phyloP scores from a whole-genome alignment of 1,140 invertebrate genomes.

The Nasonia giraulti region DNA sequence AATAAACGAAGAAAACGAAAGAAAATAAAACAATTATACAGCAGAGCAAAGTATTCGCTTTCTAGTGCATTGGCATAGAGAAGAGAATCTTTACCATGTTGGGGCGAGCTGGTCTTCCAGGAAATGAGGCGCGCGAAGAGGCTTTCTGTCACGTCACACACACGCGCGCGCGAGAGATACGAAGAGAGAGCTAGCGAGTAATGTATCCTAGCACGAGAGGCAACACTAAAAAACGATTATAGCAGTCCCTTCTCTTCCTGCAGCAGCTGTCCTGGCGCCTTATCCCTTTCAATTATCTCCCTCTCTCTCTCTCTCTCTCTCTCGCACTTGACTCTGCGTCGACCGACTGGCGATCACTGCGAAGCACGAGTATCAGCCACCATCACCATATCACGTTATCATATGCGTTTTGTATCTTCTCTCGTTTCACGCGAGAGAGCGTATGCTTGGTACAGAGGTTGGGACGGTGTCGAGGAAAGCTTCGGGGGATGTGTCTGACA shows the following conservation, averaged over 20 bases:
- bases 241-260: constrained; percentile 33
- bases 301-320: constrained; percentile 36
- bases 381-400: background rate
- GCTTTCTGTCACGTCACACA: constrained; percentile 10
- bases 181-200: background rate
- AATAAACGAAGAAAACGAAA: too few species aligned
- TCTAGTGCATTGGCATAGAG: background rate
- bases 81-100: constrained; percentile 44
- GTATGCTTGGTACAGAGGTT: too few species aligned
- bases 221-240: background rate
- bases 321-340: constrained; percentile 54
- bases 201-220: background rate
- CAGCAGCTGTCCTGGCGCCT: constrained; percentile 44
- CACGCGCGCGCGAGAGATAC: background rate
- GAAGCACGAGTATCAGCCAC: constrained; percentile 57
- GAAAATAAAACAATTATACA: too few species aligned
- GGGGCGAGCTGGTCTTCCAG: constrained; percentile 40
- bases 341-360: constrained; percentile 65
- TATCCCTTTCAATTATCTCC: constrained; percentile 1
- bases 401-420: constrained; percentile 42
- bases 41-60: background rate
- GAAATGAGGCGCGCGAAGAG: constrained; percentile 19
- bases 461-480: background rate
- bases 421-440: background rate
- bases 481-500: background rate